Conservation (phyloP, 2,113 vertebrate genomes). For the Clinocottus analis region DNA sequence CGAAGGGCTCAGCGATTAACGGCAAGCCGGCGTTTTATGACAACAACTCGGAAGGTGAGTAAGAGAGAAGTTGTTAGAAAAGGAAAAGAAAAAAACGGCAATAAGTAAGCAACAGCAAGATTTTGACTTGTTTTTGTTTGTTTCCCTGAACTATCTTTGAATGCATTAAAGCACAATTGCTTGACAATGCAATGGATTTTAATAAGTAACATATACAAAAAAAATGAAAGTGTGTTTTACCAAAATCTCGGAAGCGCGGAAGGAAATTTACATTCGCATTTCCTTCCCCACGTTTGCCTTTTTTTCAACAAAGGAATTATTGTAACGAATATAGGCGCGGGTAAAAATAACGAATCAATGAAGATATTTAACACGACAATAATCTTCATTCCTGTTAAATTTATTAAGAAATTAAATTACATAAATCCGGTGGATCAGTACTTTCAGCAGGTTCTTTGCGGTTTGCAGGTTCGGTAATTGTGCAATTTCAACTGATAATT, state of each 20-base stretch:
- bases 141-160: background rate
- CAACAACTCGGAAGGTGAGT: conserved; percentile 78
- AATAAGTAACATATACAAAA: no score
- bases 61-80: background rate
- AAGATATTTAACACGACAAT: background rate
- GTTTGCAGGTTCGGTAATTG: background rate
- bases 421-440: background rate
- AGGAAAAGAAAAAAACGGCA: background rate
- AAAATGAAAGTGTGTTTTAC: background rate
- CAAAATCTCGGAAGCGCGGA: background rate
- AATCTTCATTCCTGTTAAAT: background rate
- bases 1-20: conserved; percentile 69
- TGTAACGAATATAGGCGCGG: background rate
- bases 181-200: background rate
- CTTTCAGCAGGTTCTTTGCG: background rate
- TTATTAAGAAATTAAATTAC: background rate
- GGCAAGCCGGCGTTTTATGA: conserved; percentile 84
- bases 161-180: background rate
- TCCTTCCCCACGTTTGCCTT: background rate
- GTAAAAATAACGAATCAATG: background rate
- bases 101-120: background rate
- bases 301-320: background rate
- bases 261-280: no score
- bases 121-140: background rate
- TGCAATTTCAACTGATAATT: background rate